Base-by-base conservation (phyloP, 2,113 vertebrate species). In the Oncorhynchus mykiss region DNA sequence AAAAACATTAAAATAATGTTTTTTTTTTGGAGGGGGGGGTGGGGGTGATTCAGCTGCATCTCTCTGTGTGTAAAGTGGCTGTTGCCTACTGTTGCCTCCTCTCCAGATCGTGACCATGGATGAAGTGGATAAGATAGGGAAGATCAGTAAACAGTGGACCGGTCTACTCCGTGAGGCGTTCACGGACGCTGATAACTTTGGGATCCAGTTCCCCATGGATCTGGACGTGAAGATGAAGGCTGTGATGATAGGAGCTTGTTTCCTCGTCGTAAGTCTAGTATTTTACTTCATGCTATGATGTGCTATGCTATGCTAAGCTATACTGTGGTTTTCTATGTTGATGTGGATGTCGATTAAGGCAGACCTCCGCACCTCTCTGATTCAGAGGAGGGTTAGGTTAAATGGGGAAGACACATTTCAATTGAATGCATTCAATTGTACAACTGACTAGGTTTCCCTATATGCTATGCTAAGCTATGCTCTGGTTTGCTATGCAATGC, bases 151-250 rank as follows among this genome's bases (percentile, higher is more conserved):
- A 80, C 95, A 97, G 75, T 99, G 97, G 97, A 88, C 92, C 2
- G 97, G 97, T 2, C 45, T 97, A 57, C 75, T 96, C 24, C 93
- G 81, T 80, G 97, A 98, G 83, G 78, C 76, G 0, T 96, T 96
- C 86, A 96, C 97, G 2, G 96, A 97, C 18, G 11, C 93, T 0
- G 96, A 98, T 91, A 97, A 97, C 87, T 99, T 98, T 85, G 96
- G 96, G 1, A 93, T 98, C 85, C 93, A 95, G 80, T 98, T 99
- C 74, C 97, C 97, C 1, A 85, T 95, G 87, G 96, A 98, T 71
- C 93, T 99, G 9, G 96, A 98, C 60, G 95, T 98, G 82, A 95
- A 92, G 82, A 95, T 98, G 88, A 99, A 99, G 87, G 96, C 96
- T 5, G 95, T 96, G 20, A 94, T 98, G 95, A 88, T 99, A 0